These are phyloP conservation scores for Phrynosoma blainvillii DNA, from an alignment of 2,113 vertebrate species.

Conservation along the genomic window DNA sequence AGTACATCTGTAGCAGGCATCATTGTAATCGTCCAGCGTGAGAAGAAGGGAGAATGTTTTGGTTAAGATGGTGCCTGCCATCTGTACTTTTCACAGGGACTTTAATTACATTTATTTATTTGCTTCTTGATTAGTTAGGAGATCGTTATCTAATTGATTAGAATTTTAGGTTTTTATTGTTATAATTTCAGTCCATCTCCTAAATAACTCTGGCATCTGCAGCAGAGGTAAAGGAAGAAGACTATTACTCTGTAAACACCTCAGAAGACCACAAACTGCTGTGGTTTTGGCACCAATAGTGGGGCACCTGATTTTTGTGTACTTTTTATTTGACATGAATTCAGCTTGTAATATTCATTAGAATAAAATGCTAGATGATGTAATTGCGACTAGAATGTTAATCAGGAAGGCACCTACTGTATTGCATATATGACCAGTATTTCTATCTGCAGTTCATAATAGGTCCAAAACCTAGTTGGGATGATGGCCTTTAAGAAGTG, in stretches of 20 bases:
- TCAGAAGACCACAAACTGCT: background rate
- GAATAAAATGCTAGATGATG: background rate
- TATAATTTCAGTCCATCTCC: background rate
- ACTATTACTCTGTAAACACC: background rate
- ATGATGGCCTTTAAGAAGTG: background rate
- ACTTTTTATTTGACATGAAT: background rate
- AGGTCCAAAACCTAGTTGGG: background rate
- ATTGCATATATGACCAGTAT: background rate
- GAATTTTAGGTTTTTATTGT: background rate
- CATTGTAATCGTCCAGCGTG: background rate
- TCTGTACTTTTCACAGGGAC: background rate
- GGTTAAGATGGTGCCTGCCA: background rate
- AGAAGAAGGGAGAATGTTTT: background rate
- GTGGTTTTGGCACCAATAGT: background rate
- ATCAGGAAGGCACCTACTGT: background rate
- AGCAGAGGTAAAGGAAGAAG: background rate
- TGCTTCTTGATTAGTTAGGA: background rate
- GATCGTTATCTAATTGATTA: background rate
- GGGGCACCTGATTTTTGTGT: background rate
- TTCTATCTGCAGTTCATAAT: background rate
- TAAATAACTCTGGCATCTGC: background rate
- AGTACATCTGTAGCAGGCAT: background rate
- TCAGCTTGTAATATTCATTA: background rate
- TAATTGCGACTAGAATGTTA: background rate
- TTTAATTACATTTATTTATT: background rate